These are phyloP conservation scores for Mesorhabditis sp. DNA, from an alignment of 2,888 invertebrate genomes.

Conservation along the genomic window DNA sequence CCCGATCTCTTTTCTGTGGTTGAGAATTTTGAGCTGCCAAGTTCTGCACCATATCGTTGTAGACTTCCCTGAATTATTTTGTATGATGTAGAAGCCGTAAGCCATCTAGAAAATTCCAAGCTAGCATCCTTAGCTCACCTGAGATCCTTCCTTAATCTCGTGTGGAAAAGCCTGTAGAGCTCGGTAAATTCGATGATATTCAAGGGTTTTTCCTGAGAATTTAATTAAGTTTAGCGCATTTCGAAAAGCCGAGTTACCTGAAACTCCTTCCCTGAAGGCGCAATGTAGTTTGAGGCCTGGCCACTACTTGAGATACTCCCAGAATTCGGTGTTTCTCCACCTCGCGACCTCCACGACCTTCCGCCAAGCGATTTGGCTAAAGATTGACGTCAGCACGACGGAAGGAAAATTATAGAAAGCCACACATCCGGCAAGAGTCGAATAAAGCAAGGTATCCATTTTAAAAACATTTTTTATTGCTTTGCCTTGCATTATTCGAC, in stretches of 20 bases:
- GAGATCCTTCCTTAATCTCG: slow-evolving; percentile 82
- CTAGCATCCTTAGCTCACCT: slow-evolving; percentile 69
- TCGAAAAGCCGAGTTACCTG: slow-evolving; percentile 13
- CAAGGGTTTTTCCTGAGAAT: slow-evolving; percentile 66
- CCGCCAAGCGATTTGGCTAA: slow-evolving; percentile 51
- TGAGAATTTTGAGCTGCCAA: slow-evolving; percentile 31
- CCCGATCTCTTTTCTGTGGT: slow-evolving; percentile 45
- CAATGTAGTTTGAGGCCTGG: slow-evolving; percentile 51
- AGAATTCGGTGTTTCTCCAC: slow-evolving; percentile 56
- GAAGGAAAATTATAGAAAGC: not conserved
- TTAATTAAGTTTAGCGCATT: not conserved
- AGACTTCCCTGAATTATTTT: slow-evolving; percentile 46
- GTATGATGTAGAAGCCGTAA: not conserved
- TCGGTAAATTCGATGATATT: slow-evolving; percentile 87
- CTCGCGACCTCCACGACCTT: slow-evolving; percentile 55
- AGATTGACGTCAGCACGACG: not conserved
- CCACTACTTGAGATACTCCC: slow-evolving; percentile 55
- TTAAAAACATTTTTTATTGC: not conserved
- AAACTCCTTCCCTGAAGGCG: slow-evolving; percentile 54
- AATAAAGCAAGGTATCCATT: not conserved
- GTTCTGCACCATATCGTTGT: slow-evolving; percentile 50
- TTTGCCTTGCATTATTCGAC: not conserved
- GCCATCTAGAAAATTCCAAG: not conserved
- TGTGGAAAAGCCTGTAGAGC: slow-evolving; percentile 82
- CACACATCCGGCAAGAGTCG: not conserved